Evolutionary conservation across 1,140 invertebrate genomes (phyloP), one percentile per base, ranked within the genome.

Genomic region (Phocides pigmalion): DNA sequence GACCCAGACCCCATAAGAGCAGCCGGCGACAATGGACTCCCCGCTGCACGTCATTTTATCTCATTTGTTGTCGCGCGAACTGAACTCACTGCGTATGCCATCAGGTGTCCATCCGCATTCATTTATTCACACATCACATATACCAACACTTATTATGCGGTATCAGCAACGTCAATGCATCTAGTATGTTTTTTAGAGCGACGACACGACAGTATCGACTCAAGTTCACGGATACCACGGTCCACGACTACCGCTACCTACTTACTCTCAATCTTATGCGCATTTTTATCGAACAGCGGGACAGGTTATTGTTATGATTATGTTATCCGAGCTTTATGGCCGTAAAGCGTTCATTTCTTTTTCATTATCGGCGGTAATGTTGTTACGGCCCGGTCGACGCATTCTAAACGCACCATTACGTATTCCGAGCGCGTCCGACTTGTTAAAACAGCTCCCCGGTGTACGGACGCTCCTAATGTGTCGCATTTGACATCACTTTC

Each of bases 1-100:
- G 69, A 67, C 64, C 62, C 53, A 70, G 28, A 54, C 49, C 74
- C 75, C 69, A 81, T 84, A 81, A 81, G 85, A 88, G 84, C 87
- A 83, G 19, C 76, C 47, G 37, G 37, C 62, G 12, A 89, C 87
- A 89, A 89, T 84, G 70, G 84, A 70, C 78, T 5, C 80, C 87
- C 85, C 79, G 80, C 72, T 78, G 82, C 37, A 73, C 66, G 78
- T 72, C 77, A 79, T 83, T 81, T 81, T 82, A 88, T 88, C 77
- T 79, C 72, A 81, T 88, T 87, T 82, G 87, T 76, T 76, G 76
- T 81, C 65, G 69, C 67, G 64, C 76, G 61, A 63, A 70, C 74
- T 73, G 61, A 51, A 75, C 74, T 69, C 56, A 59, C 51, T 59
- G 37, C 62, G 56, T 73, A 74, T 76, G 62, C 75, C 71, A 76